Conservation (phyloP, 1,140 invertebrate species). For the Trachelipus rathkii region DNA sequence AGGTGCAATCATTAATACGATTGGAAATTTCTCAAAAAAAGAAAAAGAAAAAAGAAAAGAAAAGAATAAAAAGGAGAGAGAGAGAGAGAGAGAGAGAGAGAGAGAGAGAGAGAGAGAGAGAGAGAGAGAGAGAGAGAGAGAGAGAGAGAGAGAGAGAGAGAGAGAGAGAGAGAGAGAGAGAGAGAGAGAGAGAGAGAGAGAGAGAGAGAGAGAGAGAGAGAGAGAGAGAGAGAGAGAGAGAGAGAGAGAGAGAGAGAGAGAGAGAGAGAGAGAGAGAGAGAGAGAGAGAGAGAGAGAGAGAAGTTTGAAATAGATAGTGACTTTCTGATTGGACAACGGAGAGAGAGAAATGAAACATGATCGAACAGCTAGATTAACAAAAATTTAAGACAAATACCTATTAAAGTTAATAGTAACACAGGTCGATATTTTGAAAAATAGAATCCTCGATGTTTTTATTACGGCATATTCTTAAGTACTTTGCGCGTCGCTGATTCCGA, state of each 20-base stretch:
- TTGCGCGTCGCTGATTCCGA: no score
- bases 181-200: slow-evolving; percentile 10
- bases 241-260: slow-evolving; percentile 20
- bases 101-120: not conserved
- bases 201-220: not conserved
- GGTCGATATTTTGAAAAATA: no score
- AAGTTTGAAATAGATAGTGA: not conserved
- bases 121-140: not conserved
- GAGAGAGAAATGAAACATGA: no score
- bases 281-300: slow-evolving; percentile 1
- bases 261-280: not conserved
- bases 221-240: slow-evolving; percentile 14
- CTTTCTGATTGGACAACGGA: no score
- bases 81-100: not conserved
- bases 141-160: slow-evolving; percentile 27
- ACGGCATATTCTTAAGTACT: no score
- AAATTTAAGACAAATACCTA: no score
- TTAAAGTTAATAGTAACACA: no score
- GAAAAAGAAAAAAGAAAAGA: not conserved
- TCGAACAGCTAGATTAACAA: no score
- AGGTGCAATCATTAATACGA: no score
- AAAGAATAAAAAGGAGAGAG: not conserved
- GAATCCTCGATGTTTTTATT: no score
- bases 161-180: slow-evolving; percentile 23
- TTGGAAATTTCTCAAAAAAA: no score